Evolutionary conservation across 2,113 vertebrate species (phyloP), one percentile per base, ranked within the genome.

Genomic region (Notothenia rossii): DNA sequence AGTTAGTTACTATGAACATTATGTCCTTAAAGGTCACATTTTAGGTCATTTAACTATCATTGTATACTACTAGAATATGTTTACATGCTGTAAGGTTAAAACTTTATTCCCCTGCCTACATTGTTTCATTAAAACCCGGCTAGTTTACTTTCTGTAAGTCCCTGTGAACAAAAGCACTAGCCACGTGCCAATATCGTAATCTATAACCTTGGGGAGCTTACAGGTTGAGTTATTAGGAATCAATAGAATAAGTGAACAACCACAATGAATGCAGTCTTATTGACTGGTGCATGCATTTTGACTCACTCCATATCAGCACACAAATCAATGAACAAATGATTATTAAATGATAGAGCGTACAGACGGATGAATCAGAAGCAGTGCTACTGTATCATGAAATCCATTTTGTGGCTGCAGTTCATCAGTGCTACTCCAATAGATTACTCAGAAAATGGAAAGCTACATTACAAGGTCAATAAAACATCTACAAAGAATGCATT

Each of bases 291-390:
- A 67, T 88, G 79, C 5, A 81, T 83, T 86, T 78, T 11, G 14
- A 48, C 55, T 55, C 48, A 33, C 46, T 87, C 80, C 22, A 66
- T 88, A 85, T 76, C 48, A 33, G 56, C 65, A 40, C 25, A 51
- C 36, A 66, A 75, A 83, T 92, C 79, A 68, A 86, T 82, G 11
- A 65, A 54, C 67, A 73, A 84, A 85, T 72, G 45, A 89, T 81
- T 51, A 77, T 76, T 81, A 80, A 72, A 86, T 78, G 71, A 79
- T 54, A 72, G 72, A 33, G 40, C 46, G 53, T 74, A 69, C 46
- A 68, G 54, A 73, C 18, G 36, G 61, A 84, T 75, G 55, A 74
- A 84, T 80, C 51, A 48, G 43, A 45, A 76, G 18, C 43, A 45
- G 1, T 7, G 49, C 29, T 50, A 66, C 77, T 62, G 69, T 49